Evolutionary conservation across 1,140 invertebrate species (phyloP).

Genomic region (Habropoda laboriosa): DNA sequence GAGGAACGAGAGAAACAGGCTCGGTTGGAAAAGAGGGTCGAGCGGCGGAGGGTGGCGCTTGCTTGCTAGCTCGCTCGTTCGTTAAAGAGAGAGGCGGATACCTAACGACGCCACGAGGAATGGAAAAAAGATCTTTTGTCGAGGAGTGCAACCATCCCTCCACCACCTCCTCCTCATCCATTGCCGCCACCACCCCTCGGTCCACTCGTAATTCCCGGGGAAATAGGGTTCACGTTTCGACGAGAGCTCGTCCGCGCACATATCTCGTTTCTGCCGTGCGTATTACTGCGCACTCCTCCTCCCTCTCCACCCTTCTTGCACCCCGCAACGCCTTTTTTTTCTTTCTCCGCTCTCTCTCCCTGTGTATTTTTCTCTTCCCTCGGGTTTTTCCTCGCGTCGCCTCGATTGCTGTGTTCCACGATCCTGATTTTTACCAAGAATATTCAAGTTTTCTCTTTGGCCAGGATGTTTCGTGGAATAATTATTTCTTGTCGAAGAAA

Average conservation of each 20-base stretch:
- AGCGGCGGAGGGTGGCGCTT: not conserved
- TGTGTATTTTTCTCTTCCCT: not conserved
- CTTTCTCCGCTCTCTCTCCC: not conserved
- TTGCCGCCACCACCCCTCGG: constrained; percentile 22
- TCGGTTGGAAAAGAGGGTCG: not conserved
- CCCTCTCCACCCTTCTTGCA: not conserved
- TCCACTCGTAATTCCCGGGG: constrained; percentile 55
- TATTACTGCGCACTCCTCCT: constrained; percentile 28
- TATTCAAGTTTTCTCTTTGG: not conserved
- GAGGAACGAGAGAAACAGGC: constrained; percentile 12
- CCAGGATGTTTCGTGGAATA: not conserved
- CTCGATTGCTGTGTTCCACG: too few species aligned
- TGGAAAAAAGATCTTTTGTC: constrained; percentile 68
- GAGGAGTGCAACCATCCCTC: constrained; percentile 47
- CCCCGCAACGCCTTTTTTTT: not conserved
- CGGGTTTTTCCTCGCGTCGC: not conserved
- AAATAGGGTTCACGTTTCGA: constrained; percentile 63
- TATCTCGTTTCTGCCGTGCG: constrained; percentile 42
- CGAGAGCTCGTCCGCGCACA: constrained; percentile 41
- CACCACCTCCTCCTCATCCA: constrained; percentile 21
- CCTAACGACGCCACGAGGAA: constrained; percentile 40
- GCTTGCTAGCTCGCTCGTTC: too few species aligned
- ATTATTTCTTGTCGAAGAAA: not conserved
- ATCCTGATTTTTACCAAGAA: not conserved
- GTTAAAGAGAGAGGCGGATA: constrained; percentile 22